Evolutionary conservation across 1,140 invertebrate genomes (phyloP), one percentile per base, ranked within the genome.

Genomic region (Papilio glaucus): DNA sequence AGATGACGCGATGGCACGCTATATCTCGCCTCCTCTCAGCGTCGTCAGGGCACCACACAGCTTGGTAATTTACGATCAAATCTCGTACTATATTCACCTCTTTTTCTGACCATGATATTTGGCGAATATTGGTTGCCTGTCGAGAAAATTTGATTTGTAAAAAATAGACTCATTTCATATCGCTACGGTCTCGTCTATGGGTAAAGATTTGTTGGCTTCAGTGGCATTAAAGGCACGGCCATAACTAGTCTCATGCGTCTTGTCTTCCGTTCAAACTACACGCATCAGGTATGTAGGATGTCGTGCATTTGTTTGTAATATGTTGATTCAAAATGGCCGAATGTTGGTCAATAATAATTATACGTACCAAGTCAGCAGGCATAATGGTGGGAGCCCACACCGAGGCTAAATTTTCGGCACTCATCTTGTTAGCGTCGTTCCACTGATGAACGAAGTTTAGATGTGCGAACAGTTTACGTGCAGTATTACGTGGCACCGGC

Each of bases 361-460:
- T 61, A 77, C 79, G 78, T 79, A 91, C 88, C 77, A 95, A 94
- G 49, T 96, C 95, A 4, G 95, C 94, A 73, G 96, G 96, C 94
- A 98, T 95, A 53, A 98, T 89, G 4, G 96, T 97, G 1, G 97
- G 97, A 0, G 96, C 97, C 96, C 97, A 98, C 45, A 98, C 95
- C 0, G 97, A 95, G 5, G 97, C 96, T n/a, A 98, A 91, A 87
- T 98, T 98, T 61, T 96, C 95, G 0, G 96, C 94, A 49, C 94
- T 95, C 97, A 98, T 98, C 53, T 96, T 94, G 85, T 98, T 98
- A 62, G 95, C 95, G 4, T 95, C 93, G 77, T 94, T 94, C 85
- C 97, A 96, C 0, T 95, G 95, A 75, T 95, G 95, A n/a, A 98
- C 94, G 77, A 96, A 97, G 83, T 96, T 94, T 29, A 98, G 91